These are phyloP conservation scores for Ametastegia equiseti DNA, from an alignment of 2,888 invertebrate genomes.

Conservation along the genomic window DNA sequence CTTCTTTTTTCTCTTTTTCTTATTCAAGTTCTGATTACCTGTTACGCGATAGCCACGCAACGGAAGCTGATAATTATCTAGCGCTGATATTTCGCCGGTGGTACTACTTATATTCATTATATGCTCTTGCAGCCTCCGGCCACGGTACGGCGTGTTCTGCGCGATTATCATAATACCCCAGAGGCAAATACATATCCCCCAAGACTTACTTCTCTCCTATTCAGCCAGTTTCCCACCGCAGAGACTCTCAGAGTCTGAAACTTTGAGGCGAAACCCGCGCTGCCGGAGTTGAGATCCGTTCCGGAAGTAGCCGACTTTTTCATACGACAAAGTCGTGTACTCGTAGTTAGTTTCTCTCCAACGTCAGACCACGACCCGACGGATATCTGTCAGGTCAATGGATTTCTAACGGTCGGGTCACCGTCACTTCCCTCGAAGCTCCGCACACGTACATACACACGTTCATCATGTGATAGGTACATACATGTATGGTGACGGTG, in stretches of 20 bases:
- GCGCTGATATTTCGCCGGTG: conserved; percentile 15
- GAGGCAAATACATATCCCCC: conserved; percentile 20
- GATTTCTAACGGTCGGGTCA: conserved; percentile 27
- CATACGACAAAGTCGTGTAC: not conserved
- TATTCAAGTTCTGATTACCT: not conserved
- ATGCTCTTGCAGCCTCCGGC: conserved; percentile 12
- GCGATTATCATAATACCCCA: conserved; percentile 27
- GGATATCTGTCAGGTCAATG: conserved; percentile 15
- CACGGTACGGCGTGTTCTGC: not conserved
- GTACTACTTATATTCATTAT: conserved; percentile 26
- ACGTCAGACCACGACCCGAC: not conserved
- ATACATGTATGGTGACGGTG: not conserved
- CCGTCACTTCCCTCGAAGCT: not conserved
- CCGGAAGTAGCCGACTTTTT: conserved; percentile 26
- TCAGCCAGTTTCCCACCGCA: conserved; percentile 1
- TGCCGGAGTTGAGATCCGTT: not conserved
- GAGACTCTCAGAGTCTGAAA: not conserved
- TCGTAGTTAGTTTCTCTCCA: not conserved
- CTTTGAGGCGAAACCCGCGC: not conserved
- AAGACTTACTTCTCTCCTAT: conserved; percentile 2
- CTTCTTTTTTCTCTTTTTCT: not conserved
- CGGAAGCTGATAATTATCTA: conserved; percentile 23
- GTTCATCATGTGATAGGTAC: not conserved
- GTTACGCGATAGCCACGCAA: conserved; percentile 13
- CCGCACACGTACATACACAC: not conserved